Evolutionary conservation across 2,888 invertebrate species (phyloP), one percentile per base, ranked within the genome.

Genomic region (Hypercompe scribonia): DNA sequence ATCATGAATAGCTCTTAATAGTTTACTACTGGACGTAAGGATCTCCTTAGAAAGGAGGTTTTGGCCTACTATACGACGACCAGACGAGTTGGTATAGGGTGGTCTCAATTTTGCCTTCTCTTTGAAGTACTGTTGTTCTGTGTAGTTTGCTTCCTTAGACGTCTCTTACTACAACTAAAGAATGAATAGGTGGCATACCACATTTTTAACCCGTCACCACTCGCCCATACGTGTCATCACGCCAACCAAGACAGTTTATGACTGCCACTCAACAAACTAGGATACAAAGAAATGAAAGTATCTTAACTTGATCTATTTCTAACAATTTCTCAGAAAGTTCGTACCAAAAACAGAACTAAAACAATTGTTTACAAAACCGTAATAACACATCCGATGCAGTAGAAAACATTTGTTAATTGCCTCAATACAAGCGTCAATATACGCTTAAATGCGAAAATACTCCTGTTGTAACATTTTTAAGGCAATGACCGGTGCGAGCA

Each of bases 401-500:
- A 54, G 36, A 21, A 50, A 46, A 34, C 58, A 63, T 50, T 28
- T 73, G 71, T 80, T 76, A 81, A 83, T 77, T 71, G 71, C 11
- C 33, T 5, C n/a, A 72, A 64, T 71, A 63, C 42, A 36, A 15
- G 61, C 71, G 34, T 70, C 34, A 61, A 66, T 68, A 69, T 68
- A 72, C 74, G 65, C 74, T 71, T 78, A 81, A 67, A 36, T 11
- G 73, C 71, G 34, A 72, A 72, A 65, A 72, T 72, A 36, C 42
- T 36, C 64, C 54, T 61, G 50, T 54, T 36, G 71, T 76, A n/a
- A 69, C 50, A 75, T 81, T 84, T 81, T 84, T 79, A 84, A 79
- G 84, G 81, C 83, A 84, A 77, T 78, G 83, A 83, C 79, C 83
- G 68, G 8, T 66, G 71, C 63, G 33, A 21, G 73, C 75, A 65